Evolutionary conservation across 2,113 vertebrate genomes (phyloP).

Genomic region (Centropristis striata): DNA sequence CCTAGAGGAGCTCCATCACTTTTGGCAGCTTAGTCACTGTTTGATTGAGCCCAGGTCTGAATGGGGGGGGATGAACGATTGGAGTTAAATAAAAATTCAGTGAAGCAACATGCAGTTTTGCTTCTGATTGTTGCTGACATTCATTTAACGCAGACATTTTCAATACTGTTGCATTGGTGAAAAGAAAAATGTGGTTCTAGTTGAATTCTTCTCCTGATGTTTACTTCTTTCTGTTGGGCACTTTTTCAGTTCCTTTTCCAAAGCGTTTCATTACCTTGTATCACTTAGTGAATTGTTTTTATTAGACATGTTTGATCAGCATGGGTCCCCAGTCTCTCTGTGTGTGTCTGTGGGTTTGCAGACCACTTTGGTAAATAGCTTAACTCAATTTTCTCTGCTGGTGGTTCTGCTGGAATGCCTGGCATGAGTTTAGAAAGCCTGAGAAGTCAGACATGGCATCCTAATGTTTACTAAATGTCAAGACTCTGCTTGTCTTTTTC

Average conservation of each 20-base stretch:
- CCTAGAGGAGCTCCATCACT: slow-evolving; percentile 47
- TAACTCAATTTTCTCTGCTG: slow-evolving; percentile 75
- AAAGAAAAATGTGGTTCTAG: background rate
- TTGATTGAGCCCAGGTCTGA: slow-evolving; percentile 64
- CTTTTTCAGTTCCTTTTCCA: slow-evolving; percentile 27
- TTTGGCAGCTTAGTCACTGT: slow-evolving; percentile 43
- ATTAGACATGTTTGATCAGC: slow-evolving; percentile 63
- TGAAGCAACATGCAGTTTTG: slow-evolving; percentile 20
- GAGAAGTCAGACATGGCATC: slow-evolving; percentile 44
- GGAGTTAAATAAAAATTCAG: slow-evolving; percentile 24
- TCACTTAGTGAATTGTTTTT: slow-evolving; percentile 48
- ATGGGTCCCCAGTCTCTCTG: slow-evolving; percentile 39
- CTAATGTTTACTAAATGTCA: slow-evolving; percentile 37
- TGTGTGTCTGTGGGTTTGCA: slow-evolving; percentile 14
- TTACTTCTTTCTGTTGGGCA: slow-evolving; percentile 18
- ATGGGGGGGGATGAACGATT: slow-evolving; percentile 22
- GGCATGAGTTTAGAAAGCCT: slow-evolving; percentile 48
- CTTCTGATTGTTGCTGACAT: slow-evolving; percentile 22
- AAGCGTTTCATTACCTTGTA: slow-evolving; percentile 19
- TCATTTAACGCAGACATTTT: slow-evolving; percentile 24
- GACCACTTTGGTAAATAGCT: slow-evolving; percentile 57
- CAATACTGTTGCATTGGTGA: background rate
- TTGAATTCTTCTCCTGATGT: slow-evolving; percentile 8
- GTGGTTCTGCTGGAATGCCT: slow-evolving; percentile 66
- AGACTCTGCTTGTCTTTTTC: slow-evolving; percentile 20